Conservation (phyloP, 2,113 vertebrate species). For the Callopanchax toddi region DNA sequence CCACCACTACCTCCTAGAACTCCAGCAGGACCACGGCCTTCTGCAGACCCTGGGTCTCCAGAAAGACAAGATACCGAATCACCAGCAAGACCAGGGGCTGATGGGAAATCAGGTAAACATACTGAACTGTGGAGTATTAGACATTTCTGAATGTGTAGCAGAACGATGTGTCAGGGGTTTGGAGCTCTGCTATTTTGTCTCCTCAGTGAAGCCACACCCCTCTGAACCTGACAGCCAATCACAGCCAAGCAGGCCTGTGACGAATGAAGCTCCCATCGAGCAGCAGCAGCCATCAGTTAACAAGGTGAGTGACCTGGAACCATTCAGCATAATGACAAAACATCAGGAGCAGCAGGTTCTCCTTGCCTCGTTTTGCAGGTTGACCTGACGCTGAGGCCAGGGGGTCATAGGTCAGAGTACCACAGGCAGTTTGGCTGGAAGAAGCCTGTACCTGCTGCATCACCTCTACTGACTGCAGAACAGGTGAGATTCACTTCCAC, state of each 20-base stretch:
- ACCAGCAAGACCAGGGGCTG: neutral
- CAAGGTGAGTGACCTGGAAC: constrained; percentile 24
- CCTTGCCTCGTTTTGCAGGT: constrained; percentile 5
- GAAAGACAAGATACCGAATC: neutral
- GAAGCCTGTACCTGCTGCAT: constrained; percentile 24
- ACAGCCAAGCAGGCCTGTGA: constrained; percentile 14
- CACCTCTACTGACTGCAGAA: constrained; percentile 59
- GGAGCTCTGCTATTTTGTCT: neutral
- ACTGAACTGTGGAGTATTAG: no score
- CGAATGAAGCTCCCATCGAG: neutral
- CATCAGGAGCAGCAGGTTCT: neutral
- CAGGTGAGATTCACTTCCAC: constrained; percentile 33
- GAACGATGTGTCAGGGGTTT: no score
- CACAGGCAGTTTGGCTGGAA: constrained; percentile 51
- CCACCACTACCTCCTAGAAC: neutral
- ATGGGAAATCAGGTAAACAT: constrained; percentile 27
- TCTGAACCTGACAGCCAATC: constrained; percentile 33
- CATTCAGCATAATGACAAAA: neutral
- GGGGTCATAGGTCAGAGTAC: constrained; percentile 51
- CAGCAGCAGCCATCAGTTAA: constrained; percentile 10
- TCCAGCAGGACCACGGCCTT: constrained; percentile 5
- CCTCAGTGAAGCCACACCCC: constrained; percentile 37
- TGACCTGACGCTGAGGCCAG: constrained; percentile 27
- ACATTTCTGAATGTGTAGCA: no score
- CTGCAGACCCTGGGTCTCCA: neutral